Evolutionary conservation across 2,888 invertebrate genomes (phyloP).

Genomic region (Entomobrya proxima): DNA sequence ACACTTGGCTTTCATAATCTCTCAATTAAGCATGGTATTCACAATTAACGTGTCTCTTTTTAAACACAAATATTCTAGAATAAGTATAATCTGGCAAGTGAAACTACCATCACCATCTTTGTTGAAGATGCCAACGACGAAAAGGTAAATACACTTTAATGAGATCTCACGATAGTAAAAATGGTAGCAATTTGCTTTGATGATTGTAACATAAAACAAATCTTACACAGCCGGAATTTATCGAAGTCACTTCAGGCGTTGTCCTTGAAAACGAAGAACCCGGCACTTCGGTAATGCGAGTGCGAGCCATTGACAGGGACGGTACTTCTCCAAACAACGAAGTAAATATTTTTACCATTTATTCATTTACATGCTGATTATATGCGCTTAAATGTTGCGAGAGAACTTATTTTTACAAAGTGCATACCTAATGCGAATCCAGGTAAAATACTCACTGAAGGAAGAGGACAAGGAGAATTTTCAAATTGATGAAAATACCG

Average conservation of each 20-base stretch:
- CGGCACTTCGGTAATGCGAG: conserved; percentile 92
- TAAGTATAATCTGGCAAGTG: conserved; percentile 87
- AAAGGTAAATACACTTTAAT: conserved; percentile 78
- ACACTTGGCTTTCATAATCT: not conserved
- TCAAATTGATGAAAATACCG: conserved; percentile 88
- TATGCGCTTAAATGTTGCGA: not conserved
- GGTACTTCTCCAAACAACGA: conserved; percentile 89
- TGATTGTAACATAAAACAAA: too few species aligned
- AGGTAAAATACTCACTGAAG: conserved; percentile 85
- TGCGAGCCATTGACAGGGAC: conserved; percentile 90
- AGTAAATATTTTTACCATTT: conserved; percentile 76
- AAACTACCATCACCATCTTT: conserved; percentile 86
- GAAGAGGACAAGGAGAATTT: conserved; percentile 85
- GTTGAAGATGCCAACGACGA: conserved; percentile 94
- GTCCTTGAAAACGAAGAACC: conserved; percentile 90
- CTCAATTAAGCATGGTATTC: not conserved
- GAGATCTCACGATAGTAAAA: too few species aligned
- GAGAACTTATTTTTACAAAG: too few species aligned
- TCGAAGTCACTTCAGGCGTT: conserved; percentile 87
- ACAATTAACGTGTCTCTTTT: conserved; percentile 14
- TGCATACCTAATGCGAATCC: not conserved
- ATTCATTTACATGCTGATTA: too few species aligned
- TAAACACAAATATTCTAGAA: too few species aligned
- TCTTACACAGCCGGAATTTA: conserved; percentile 85
- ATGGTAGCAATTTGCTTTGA: too few species aligned